These are phyloP conservation scores for Scelioninae gen. 1 DNA, from an alignment of 2,888 invertebrate species.

Conservation along the genomic window DNA sequence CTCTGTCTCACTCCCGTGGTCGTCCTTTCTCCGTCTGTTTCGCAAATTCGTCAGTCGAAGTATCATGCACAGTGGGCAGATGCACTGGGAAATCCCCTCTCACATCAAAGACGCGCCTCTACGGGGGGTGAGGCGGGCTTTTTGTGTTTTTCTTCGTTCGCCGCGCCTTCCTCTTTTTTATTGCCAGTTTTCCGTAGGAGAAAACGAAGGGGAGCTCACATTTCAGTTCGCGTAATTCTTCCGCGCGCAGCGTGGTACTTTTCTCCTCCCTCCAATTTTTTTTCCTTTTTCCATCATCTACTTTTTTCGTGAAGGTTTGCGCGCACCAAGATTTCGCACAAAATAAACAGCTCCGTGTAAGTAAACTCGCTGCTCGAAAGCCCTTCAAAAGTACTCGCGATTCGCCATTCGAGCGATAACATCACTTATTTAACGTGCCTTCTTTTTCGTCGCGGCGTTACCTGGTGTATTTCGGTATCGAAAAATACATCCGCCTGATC, in stretches of 20 bases:
- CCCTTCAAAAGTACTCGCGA: constrained; percentile 61
- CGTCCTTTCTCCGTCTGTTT: constrained; percentile 30
- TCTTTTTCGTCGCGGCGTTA: constrained; percentile 28
- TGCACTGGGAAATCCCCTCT: constrained; percentile 66
- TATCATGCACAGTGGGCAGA: constrained; percentile 70
- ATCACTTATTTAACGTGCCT: constrained; percentile 55
- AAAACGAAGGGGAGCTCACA: constrained; percentile 8
- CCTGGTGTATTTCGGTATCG: constrained; percentile 10
- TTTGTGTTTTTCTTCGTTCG: constrained; percentile 40
- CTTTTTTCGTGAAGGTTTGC: constrained; percentile 25
- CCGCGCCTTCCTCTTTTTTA: constrained; percentile 4
- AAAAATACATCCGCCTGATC: constrained; percentile 26
- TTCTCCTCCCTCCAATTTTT: neutral
- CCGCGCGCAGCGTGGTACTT: constrained; percentile 26
- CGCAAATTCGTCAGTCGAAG: constrained; percentile 66
- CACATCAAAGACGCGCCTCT: constrained; percentile 66
- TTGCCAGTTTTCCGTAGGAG: constrained; percentile 16
- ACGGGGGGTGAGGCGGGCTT: constrained; percentile 59
- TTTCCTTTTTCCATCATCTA: neutral
- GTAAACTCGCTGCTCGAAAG: constrained; percentile 55
- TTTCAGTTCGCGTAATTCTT: constrained; percentile 31
- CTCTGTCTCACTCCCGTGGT: constrained; percentile 3
- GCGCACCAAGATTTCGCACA: constrained; percentile 41
- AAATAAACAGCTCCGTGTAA: constrained; percentile 59
- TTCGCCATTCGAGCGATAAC: constrained; percentile 56